These are phyloP conservation scores for Noctua janthina DNA, from an alignment of 2,888 invertebrate genomes.

Conservation along the genomic window DNA sequence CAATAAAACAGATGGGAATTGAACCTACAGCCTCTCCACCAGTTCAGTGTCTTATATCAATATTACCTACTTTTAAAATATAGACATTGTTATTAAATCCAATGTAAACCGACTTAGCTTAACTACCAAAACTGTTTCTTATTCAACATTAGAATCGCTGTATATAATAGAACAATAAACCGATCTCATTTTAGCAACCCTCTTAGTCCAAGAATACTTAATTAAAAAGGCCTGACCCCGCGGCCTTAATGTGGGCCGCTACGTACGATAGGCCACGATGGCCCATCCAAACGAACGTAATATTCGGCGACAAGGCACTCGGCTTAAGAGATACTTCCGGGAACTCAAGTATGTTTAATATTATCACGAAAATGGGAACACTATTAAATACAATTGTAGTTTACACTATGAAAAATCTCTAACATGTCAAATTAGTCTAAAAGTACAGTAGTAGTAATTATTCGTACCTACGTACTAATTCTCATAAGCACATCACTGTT, in stretches of 20 bases:
- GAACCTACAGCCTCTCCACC: neutral
- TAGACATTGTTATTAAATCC: neutral
- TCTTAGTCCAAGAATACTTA: conserved; percentile 45
- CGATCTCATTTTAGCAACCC: conserved; percentile 28
- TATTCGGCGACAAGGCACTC: conserved; percentile 8
- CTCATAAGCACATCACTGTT: neutral
- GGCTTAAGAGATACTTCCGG: conserved; percentile 22
- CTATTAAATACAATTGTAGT: neutral
- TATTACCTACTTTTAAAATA: neutral
- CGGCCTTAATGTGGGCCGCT: conserved; percentile 6
- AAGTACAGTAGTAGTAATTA: neutral
- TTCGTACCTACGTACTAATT: neutral
- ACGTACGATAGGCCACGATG: conserved; percentile 1
- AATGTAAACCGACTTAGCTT: neutral
- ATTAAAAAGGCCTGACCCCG: conserved; percentile 31
- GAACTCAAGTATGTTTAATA: neutral
- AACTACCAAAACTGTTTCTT: neutral
- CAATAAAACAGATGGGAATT: neutral
- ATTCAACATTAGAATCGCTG: neutral
- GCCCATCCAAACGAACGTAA: conserved; percentile 12
- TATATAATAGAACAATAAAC: conserved; percentile 6
- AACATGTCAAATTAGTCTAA: neutral
- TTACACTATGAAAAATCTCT: neutral
- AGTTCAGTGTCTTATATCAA: neutral
- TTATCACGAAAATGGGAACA: neutral